Conservation (phyloP, 2,113 vertebrate species). For the Haemorhous mexicanus region DNA sequence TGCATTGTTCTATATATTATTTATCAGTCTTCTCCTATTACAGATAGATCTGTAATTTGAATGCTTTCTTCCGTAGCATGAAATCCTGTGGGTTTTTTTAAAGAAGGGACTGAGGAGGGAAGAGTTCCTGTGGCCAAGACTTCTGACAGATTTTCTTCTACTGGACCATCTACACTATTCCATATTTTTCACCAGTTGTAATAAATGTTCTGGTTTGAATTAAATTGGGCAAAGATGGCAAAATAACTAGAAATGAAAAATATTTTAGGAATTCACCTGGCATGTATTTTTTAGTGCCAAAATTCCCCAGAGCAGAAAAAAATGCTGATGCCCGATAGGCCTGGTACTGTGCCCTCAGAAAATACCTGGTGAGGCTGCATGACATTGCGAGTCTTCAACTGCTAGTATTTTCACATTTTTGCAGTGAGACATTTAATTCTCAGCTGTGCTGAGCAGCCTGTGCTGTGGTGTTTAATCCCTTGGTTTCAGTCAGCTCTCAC, state of each 20-base stretch:
- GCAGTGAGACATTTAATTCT: background rate
- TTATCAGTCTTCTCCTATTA: conserved; percentile 56
- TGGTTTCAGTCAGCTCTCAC: background rate
- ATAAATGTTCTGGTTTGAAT: background rate
- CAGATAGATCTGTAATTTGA: conserved; percentile 13
- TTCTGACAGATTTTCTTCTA: background rate
- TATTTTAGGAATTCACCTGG: background rate
- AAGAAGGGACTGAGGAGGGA: background rate
- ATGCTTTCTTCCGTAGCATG: background rate
- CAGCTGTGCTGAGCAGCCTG: background rate
- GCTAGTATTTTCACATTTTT: background rate
- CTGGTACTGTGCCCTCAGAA: background rate
- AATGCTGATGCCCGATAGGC: background rate
- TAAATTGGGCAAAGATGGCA: background rate
- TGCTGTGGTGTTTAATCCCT: background rate
- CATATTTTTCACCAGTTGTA: background rate
- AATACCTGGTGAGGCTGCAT: background rate
- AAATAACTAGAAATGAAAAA: background rate
- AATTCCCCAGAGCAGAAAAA: background rate
- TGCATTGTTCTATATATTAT: conserved; percentile 51
- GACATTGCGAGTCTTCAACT: background rate
- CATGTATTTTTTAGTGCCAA: background rate
- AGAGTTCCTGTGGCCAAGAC: background rate
- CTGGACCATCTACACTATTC: background rate
- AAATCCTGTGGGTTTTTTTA: background rate